Percentiles rank a stretch among this genome's conserved stretches.
These are phyloP conservation scores for Thomomys bottae DNA, from an alignment of 2,113 vertebrate species.

Conservation along the genomic window DNA sequence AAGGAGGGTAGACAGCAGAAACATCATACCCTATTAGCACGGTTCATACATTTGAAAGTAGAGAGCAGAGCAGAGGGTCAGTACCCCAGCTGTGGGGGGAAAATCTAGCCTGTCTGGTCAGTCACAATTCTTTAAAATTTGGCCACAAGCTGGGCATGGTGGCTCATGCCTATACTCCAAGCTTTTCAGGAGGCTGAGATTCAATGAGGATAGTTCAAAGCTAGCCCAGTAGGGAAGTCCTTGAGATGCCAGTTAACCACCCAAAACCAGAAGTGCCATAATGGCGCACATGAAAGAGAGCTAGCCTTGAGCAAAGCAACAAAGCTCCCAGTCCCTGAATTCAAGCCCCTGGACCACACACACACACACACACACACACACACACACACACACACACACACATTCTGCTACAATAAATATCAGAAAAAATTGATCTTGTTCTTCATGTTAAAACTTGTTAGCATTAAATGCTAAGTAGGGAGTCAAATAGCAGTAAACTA, in stretches of 20 bases:
- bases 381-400: too few species aligned
- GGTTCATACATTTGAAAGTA: background rate
- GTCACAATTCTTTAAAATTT: background rate
- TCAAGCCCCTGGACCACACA: too few species aligned
- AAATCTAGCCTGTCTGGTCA: background rate
- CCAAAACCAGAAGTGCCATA: too few species aligned
- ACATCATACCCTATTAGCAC: background rate
- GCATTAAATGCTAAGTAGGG: background rate
- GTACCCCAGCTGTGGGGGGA: background rate
- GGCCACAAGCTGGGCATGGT: background rate
- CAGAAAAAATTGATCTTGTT: background rate
- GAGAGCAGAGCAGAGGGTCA: background rate
- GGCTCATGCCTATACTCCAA: too few species aligned
- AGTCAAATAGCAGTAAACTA: background rate
- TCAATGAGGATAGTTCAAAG: too few species aligned
- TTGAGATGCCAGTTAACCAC: too few species aligned
- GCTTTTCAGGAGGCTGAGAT: too few species aligned
- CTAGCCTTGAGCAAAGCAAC: too few species aligned
- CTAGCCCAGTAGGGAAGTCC: too few species aligned
- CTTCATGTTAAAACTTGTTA: background rate
- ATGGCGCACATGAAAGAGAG: too few species aligned
- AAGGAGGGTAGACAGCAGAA: background rate
- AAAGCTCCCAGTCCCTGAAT: too few species aligned
- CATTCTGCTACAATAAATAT: background rate
- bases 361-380: too few species aligned